Evolutionary conservation across 2,888 invertebrate genomes (phyloP), one percentile per base, ranked within the genome.

Genomic region (Xylocampa areola): DNA sequence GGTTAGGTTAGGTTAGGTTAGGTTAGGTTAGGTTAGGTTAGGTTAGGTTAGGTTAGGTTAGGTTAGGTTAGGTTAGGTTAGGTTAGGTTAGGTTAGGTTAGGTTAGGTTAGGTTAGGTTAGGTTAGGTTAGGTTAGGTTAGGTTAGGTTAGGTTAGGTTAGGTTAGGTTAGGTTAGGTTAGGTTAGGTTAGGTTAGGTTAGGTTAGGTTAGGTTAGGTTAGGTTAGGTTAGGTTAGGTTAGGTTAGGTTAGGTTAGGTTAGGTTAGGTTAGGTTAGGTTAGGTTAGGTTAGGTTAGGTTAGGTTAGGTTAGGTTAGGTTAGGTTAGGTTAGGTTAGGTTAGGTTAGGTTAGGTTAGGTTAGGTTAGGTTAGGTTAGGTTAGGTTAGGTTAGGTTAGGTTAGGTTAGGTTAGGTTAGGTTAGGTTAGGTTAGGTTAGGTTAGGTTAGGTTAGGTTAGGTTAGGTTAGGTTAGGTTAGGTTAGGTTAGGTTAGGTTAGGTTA

Each of bases 241-340:
- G 58, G 58, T 51, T 51, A 58, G 55, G 57, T 50, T 50, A 57
- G 53, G 53, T 54, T 54, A 54, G 53, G 53, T 54, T 54, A 54
- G 53, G 55, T 49, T 57, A 57, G 57, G 55, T 52, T 40, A 53
- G 59, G 44, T 53, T 47, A 45, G 51, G 49, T 35, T 49, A 52
- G 39, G 53, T 44, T 44, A 50, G 50, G 50, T 53, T 50, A 40
- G 33, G 47, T 50, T 40, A 50, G 50, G 50, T 41, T 40, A 55
- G 54, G 51, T 54, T 54, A 55, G 61, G 61, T 64, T 64, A 61
- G 68, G 68, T 67, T 67, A 63, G 63, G 67, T 67, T 67, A 67
- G 67, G 67, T 67, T 63, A 67, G 67, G 67, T 63, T 68, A 64
- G 64, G 68, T 68, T 68, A 68, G 68, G 68, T 68, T 64, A 68